A percentile compares a stretch with the other conserved stretches of the same genome.
Conservation (phyloP, 1,140 invertebrate genomes). For the Bicyclus anynana region DNA sequence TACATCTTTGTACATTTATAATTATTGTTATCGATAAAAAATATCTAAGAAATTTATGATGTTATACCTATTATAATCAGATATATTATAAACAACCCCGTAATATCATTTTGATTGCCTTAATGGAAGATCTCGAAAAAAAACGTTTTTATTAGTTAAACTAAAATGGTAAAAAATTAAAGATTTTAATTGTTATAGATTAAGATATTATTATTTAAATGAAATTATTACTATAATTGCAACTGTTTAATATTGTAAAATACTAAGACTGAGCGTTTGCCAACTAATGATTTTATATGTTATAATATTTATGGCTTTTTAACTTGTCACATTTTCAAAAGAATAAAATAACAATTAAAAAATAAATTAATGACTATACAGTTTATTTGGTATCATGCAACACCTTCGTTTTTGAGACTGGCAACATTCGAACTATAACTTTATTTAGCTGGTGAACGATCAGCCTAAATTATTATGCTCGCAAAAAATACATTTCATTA, state of each 20-base stretch:
- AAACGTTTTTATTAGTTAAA: slow-evolving; percentile 6
- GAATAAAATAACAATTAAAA: too few relatives aligned
- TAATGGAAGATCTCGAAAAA: slow-evolving; percentile 14
- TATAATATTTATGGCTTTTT: too few relatives aligned
- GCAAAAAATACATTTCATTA: too few relatives aligned
- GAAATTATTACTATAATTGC: neutral
- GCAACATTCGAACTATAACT: too few relatives aligned
- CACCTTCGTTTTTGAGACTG: too few relatives aligned
- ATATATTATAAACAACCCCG: neutral
- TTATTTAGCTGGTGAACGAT: neutral
- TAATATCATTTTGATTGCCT: slow-evolving; percentile 3
- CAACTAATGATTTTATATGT: neutral
- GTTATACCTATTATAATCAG: neutral
- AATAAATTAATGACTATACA: too few relatives aligned
- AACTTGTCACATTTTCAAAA: too few relatives aligned
- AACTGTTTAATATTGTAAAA: neutral
- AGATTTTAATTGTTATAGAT: slow-evolving; percentile 16
- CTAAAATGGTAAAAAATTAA: slow-evolving; percentile 7
- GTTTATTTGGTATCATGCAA: too few relatives aligned
- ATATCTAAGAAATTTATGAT: slow-evolving; percentile 6
- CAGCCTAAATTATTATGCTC: neutral
- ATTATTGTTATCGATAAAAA: slow-evolving; percentile 4
- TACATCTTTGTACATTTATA: slow-evolving; percentile 21
- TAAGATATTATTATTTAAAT: neutral
- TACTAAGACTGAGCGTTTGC: neutral